A percentile compares a stretch with the other conserved stretches of the same genome.
Conservation (phyloP, 2,888 invertebrate genomes). For the Drosophila incognita region DNA sequence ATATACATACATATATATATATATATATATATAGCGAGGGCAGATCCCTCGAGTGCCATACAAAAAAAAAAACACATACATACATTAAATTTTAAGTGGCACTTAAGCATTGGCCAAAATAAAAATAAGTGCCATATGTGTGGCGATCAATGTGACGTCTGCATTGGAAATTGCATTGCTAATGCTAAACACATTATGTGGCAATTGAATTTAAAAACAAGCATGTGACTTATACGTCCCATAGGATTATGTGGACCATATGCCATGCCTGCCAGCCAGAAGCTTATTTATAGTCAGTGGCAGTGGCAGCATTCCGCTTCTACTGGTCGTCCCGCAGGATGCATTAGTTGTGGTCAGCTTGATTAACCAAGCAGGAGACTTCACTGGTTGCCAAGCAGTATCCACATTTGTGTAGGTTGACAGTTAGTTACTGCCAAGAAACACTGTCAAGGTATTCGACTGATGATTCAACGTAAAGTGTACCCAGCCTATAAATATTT, state of each 20-base stretch:
- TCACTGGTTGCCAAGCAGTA: not conserved
- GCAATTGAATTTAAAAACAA: conserved; percentile 54
- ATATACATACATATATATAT: not conserved
- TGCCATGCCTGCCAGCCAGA: conserved; percentile 8
- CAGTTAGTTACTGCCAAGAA: conserved; percentile 2
- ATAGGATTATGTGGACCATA: conserved; percentile 5
- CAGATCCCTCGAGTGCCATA: conserved; percentile 37
- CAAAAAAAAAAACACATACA: conserved; percentile 31
- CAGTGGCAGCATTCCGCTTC: not conserved
- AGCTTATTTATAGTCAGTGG: conserved; percentile 35
- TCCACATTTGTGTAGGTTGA: conserved; percentile 27
- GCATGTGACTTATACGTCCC: conserved; percentile 34
- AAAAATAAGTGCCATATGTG: no score
- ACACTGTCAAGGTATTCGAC: not conserved
- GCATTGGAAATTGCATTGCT: conserved; percentile 22
- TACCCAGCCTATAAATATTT: not conserved
- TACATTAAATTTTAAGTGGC: conserved; percentile 69
- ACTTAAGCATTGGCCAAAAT: conserved; percentile 48
- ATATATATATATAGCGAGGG: not conserved
- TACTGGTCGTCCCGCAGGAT: not conserved
- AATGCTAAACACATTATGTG: conserved; percentile 32
- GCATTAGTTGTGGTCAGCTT: conserved; percentile 15
- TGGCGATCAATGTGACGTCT: conserved; percentile 20
- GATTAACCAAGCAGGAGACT: not conserved
- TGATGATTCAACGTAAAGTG: not conserved